Conservation (phyloP, 2,113 vertebrate species). For the Scomber japonicus region DNA sequence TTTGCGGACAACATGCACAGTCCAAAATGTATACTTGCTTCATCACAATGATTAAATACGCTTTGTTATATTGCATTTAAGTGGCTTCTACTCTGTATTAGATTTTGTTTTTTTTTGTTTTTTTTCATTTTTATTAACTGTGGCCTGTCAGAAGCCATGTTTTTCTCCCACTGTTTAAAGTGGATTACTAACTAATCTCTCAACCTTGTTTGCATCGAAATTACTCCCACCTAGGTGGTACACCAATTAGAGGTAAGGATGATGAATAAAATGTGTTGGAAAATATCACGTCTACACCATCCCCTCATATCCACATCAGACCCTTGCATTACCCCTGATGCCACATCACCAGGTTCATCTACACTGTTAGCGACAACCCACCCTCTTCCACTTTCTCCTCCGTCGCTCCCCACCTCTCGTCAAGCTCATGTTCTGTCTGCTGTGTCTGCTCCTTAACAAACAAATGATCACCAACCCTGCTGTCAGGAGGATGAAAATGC, state of each 20-base stretch:
- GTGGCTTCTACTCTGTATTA: constrained; percentile 58
- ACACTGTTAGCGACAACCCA: constrained; percentile 67
- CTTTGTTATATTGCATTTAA: constrained; percentile 53
- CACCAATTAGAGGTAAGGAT: constrained; percentile 99
- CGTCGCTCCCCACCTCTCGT: constrained; percentile 20
- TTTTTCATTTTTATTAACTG: constrained; percentile 23
- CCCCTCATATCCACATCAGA: constrained; percentile 78
- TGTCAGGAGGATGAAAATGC: constrained; percentile 41
- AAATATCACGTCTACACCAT: constrained; percentile 79
- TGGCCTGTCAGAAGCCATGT: constrained; percentile 66
- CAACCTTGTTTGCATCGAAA: constrained; percentile 98
- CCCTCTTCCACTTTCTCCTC: constrained; percentile 64
- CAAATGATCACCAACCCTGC: constrained; percentile 76
- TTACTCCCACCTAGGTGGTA: constrained; percentile 98
- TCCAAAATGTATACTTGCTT: not conserved
- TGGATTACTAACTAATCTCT: constrained; percentile 84
- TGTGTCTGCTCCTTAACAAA: constrained; percentile 71
- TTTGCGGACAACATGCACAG: constrained; percentile 1
- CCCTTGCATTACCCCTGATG: constrained; percentile 77
- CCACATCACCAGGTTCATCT: constrained; percentile 69
- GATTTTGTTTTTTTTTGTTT: constrained; percentile 11
- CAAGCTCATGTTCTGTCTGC: constrained; percentile 47
- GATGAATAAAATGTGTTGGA: constrained; percentile 85
- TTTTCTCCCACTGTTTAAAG: constrained; percentile 68
- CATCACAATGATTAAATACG: constrained; percentile 9